Base-by-base conservation (phyloP, 2,113 vertebrate species). In the Burhinus oedicnemus region DNA sequence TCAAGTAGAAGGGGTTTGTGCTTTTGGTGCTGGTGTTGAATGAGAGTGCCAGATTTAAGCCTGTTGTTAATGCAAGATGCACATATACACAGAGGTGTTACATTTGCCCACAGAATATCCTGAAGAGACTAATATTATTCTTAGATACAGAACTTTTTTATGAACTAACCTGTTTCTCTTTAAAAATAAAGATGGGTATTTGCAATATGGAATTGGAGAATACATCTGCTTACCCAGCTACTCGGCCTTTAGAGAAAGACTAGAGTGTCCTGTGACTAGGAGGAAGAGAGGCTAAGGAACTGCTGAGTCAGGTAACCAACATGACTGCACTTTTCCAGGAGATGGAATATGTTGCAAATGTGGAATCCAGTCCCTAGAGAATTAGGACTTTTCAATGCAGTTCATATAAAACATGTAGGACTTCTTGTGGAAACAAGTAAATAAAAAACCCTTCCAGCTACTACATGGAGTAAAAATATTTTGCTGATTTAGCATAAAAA, bases 1-100 rank as follows among this genome's bases (percentile, higher is more conserved):
- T 85, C 52, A 88, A 45, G 66, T 29, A 76, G 55, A 80, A 93
- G 21, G 55, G 45, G 76, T 77, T 95, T 96, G 94, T 97, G 95
- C 95, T 96, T 97, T 93, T 76, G 58, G 42, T 96, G 95, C 93
- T 97, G 91, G 89, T 97, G 89, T 65, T 51, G 60, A 66, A 32
- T 19, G 8, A 32, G 76, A 72, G 22, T 55, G 52, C 55, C 92
- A 89, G 58, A 81, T 72, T 79, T 38, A 78, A 76, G 69, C 54
- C 45, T 1, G 1, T 40, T 80, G 36, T 76, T 90, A 78, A 87
- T 49, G 61, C 64, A 52, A 65, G 69, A 84, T 51, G 13, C 7
- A 16, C 62, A 8, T 5, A 38, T 5, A n/a, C 8, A 91, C 13
- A 58, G 21, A 74, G 40, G n/a, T 69, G 29, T 58, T n/a, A 58